Percentiles rank a stretch among this genome's conserved stretches.
These are phyloP conservation scores for Miichthys miiuy DNA, from an alignment of 2,797 vertebrate genomes.

Conservation along the genomic window DNA sequence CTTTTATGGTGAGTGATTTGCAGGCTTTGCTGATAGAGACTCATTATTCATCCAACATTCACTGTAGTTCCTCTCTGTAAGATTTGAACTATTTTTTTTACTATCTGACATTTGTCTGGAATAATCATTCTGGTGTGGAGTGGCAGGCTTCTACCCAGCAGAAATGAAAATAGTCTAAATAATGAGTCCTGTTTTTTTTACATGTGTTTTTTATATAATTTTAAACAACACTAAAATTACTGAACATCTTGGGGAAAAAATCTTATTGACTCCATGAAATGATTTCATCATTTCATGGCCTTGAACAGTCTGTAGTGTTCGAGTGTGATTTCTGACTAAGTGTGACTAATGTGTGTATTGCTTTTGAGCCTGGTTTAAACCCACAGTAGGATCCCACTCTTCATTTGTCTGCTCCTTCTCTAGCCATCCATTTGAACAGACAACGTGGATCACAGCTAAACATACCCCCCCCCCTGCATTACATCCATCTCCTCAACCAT, in stretches of 20 bases:
- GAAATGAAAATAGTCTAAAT: neutral
- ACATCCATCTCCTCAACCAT: constrained; percentile 48
- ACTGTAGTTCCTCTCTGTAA: neutral
- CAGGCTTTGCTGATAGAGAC: neutral
- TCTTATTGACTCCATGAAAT: too few relatives aligned
- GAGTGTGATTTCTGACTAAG: constrained; percentile 21
- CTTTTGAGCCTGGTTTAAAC: constrained; percentile 49
- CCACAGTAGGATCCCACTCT: constrained; percentile 32
- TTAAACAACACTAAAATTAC: neutral
- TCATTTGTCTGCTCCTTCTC: constrained; percentile 30
- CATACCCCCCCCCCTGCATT: constrained; percentile 1
- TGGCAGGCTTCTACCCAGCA: neutral
- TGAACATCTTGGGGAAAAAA: neutral
- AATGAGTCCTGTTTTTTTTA: neutral
- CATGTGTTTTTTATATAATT: too few relatives aligned
- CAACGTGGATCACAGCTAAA: constrained; percentile 53
- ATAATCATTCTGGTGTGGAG: neutral
- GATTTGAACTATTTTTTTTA: too few relatives aligned
- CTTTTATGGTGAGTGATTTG: neutral
- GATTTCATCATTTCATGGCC: neutral
- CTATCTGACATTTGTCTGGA: neutral
- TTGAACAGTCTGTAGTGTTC: neutral
- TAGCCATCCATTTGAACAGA: constrained; percentile 49
- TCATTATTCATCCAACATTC: neutral
- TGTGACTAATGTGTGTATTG: constrained; percentile 22